Evolutionary conservation across 1,140 invertebrate species (phyloP).

Genomic region (Caenorhabditis briggsae): DNA sequence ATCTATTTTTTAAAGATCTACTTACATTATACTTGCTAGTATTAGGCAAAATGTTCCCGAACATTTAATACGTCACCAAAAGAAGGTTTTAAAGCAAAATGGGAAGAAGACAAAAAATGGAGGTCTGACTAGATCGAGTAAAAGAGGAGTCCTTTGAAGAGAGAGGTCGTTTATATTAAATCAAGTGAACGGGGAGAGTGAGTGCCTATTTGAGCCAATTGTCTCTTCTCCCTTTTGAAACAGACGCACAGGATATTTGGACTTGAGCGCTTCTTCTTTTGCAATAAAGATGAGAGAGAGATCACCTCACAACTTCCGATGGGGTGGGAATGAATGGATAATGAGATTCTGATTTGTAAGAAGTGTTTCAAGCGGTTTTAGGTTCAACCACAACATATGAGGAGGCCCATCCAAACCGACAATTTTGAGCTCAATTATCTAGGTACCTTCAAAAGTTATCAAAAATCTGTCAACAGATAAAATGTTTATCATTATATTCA

Average conservation of each 20-base stretch:
- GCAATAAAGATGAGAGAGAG: neutral
- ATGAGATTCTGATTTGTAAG: neutral
- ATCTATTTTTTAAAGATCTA: neutral
- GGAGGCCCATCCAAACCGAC: too few species aligned
- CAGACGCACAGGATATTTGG: neutral
- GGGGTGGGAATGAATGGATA: neutral
- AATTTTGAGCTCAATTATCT: too few species aligned
- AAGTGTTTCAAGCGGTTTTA: too few species aligned
- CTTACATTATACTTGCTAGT: neutral
- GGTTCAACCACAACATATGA: too few species aligned
- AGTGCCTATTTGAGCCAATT: neutral
- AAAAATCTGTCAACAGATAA: too few species aligned
- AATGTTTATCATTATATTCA: too few species aligned
- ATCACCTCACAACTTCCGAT: neutral
- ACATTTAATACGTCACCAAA: neutral
- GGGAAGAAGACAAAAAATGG: neutral
- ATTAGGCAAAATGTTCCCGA: conserved; percentile 26
- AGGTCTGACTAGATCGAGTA: neutral
- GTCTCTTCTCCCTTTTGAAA: neutral
- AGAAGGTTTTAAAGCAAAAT: neutral
- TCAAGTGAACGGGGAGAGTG: conserved; percentile 16
- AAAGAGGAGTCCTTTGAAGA: neutral
- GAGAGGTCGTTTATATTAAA: conserved; percentile 16
- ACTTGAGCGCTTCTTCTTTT: conserved; percentile 6
- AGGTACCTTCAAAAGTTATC: too few species aligned